phyloP scores from a whole-genome alignment of 2,113 vertebrate genomes.

The Oreotragus oreotragus region DNA sequence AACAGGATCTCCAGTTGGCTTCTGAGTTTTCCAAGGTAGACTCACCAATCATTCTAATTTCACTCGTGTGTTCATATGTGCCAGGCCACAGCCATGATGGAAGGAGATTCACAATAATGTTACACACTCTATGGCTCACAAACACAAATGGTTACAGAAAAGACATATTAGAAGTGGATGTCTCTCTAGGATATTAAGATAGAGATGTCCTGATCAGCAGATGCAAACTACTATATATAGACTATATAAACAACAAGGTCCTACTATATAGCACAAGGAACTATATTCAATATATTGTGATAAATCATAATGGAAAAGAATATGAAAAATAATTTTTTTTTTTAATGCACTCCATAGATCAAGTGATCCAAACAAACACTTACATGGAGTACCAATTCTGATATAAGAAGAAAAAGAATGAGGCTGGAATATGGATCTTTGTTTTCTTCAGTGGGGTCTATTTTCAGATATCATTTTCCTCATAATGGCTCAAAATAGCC shows the following conservation, averaged over 20 bases:
- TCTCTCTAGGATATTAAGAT: neutral
- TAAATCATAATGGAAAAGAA: neutral
- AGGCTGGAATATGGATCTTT: neutral
- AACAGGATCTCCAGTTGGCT: neutral
- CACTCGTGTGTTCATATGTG: neutral
- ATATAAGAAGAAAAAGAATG: neutral
- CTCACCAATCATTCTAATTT: neutral
- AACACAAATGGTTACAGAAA: neutral
- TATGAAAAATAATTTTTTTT: neutral
- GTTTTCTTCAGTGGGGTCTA: neutral
- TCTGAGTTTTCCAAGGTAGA: neutral
- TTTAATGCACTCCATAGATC: neutral
- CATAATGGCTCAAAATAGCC: neutral
- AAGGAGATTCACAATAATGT: fast-evolving
- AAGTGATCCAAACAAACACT: neutral
- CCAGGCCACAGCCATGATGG: neutral
- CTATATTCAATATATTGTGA: neutral
- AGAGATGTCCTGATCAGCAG: neutral
- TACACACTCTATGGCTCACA: neutral
- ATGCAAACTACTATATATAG: neutral
- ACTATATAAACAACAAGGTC: neutral
- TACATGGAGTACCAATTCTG: neutral
- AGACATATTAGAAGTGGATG: neutral
- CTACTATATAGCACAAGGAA: neutral
- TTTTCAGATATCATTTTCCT: neutral